Conservation (phyloP, 2,113 vertebrate species). For the Ginglymostoma cirratum region DNA sequence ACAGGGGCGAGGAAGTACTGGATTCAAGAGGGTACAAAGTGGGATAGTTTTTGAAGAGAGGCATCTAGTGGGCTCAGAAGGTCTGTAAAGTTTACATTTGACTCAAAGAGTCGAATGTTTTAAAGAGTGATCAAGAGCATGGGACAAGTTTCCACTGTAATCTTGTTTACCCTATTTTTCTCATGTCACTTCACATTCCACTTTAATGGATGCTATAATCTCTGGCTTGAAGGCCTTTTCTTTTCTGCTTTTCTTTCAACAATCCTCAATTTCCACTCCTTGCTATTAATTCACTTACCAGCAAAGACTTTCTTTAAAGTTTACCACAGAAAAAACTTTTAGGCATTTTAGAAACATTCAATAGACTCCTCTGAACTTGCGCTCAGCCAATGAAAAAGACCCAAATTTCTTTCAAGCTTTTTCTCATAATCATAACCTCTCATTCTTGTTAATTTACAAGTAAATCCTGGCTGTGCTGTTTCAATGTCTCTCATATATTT, state of each 20-base stretch:
- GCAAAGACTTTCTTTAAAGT: not conserved
- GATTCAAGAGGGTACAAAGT: too few relatives aligned
- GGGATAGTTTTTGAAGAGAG: too few relatives aligned
- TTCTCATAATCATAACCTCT: not conserved
- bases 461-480: not conserved
- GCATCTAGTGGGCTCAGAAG: too few relatives aligned
- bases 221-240: not conserved
- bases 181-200: not conserved
- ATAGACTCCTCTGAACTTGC: not conserved
- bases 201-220: not conserved
- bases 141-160: not conserved
- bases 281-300: not conserved
- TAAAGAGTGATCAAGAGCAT: not conserved
- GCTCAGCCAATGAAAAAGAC: not conserved
- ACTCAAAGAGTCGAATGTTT: not conserved
- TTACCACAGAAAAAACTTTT: not conserved
- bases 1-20: too few relatives aligned
- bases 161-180: not conserved
- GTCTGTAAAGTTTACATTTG: too few relatives aligned
- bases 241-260: not conserved
- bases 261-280: not conserved
- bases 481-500: not conserved
- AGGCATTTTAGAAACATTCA: not conserved
- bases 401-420: not conserved
- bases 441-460: not conserved